phyloP scores from a whole-genome alignment of 1,140 invertebrate species.

The Caenorhabditis brenneri region DNA sequence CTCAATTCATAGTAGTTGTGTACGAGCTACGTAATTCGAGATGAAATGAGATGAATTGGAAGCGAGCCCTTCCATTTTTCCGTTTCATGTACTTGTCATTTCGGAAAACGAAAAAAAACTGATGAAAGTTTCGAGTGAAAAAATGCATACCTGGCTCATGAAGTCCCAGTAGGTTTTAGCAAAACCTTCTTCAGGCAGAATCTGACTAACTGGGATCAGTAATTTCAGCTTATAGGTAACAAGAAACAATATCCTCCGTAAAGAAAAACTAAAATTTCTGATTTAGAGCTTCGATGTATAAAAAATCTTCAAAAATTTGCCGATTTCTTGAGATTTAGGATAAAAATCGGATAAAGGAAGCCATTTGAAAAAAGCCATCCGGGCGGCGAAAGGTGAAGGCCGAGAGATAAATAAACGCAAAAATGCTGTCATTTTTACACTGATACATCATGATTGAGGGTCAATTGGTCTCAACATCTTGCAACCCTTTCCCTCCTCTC shows the following conservation, averaged over 20 bases:
- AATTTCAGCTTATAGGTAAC: too few species aligned
- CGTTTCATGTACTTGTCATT: background rate
- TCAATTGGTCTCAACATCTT: conserved; percentile 15
- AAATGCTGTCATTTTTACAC: conserved; percentile 19
- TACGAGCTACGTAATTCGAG: conserved; percentile 26
- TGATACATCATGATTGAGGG: conserved; percentile 28
- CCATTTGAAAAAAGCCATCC: background rate
- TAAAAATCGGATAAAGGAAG: background rate
- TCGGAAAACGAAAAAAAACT: background rate
- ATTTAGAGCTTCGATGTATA: too few species aligned
- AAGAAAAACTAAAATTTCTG: background rate
- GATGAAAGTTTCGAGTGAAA: too few species aligned
- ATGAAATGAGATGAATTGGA: background rate
- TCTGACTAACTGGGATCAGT: too few species aligned
- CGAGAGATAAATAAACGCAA: conserved; percentile 10
- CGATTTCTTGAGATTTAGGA: background rate
- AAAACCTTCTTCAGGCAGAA: too few species aligned
- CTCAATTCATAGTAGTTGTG: conserved; percentile 16
- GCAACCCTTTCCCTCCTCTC: background rate
- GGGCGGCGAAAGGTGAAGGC: background rate
- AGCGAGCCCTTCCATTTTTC: conserved; percentile 2
- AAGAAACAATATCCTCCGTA: background rate
- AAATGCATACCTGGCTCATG: too few species aligned
- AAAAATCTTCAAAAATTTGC: background rate
- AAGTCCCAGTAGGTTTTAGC: too few species aligned